Evolutionary conservation across 2,888 invertebrate species (phyloP).

Genomic region (Patella pellucida): DNA sequence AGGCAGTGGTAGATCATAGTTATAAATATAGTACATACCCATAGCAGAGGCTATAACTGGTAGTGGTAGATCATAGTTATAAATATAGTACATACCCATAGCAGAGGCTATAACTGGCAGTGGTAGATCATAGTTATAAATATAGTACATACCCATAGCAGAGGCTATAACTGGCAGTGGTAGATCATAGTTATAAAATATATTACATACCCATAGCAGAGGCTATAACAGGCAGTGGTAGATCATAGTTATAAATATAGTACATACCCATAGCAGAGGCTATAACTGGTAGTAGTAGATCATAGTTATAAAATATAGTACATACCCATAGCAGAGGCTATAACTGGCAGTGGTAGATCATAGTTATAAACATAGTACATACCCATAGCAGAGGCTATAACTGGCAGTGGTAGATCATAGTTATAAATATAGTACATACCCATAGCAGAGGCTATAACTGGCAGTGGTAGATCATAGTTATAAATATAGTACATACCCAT

Average conservation of each 20-base stretch:
- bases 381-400: conserved; percentile 98
- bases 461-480: conserved; percentile 90
- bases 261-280: conserved; percentile 94
- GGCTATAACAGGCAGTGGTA: conserved; percentile 95
- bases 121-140: conserved; percentile 91
- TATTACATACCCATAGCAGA: conserved; percentile 90
- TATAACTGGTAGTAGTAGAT: conserved; percentile 93
- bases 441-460: conserved; percentile 97
- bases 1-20: no score
- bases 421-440: conserved; percentile 76
- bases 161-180: no score
- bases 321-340: no score
- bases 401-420: conserved; percentile 85
- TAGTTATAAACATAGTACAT: no score
- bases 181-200: no score
- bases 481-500: conserved; percentile 75
- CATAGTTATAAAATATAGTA: conserved; percentile 85
- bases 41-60: conserved; percentile 98
- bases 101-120: conserved; percentile 97
- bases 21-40: conserved; percentile 81
- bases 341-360: no score
- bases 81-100: conserved; percentile 81
- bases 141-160: no score
- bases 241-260: conserved; percentile 54
- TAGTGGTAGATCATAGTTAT: conserved; percentile 79